Evolutionary conservation across 2,888 invertebrate genomes (phyloP).

Genomic region (Mythimna impura): DNA sequence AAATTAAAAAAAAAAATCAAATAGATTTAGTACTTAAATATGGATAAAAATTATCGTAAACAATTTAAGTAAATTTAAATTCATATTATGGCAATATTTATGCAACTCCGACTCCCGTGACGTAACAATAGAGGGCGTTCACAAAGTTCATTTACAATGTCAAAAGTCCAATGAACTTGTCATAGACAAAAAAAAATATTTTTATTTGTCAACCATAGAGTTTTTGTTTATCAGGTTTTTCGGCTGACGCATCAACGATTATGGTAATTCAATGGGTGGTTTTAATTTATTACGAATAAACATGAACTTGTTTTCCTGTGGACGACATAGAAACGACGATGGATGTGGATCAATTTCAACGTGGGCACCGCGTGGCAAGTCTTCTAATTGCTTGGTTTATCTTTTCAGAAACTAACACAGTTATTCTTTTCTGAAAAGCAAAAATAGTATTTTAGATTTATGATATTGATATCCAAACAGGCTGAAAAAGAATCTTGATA

Average conservation of each 20-base stretch:
- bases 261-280: background rate
- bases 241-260: background rate
- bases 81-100: conserved; percentile 42
- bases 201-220: background rate
- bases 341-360: no score
- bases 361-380: no score
- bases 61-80: conserved; percentile 2
- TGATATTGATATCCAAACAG: no score
- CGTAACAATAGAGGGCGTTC: conserved; percentile 2
- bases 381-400: no score
- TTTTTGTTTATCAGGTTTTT: background rate
- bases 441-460: no score
- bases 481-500: no score
- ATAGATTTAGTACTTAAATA: no score
- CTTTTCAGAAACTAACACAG: no score
- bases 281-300: no score
- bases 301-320: no score
- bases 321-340: no score
- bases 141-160: conserved; percentile 40
- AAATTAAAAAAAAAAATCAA: background rate
- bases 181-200: conserved; percentile 15
- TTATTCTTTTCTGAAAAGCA: no score
- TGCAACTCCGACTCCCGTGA: conserved; percentile 22
- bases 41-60: background rate
- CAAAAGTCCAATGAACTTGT: conserved; percentile 43